phyloP scores from a whole-genome alignment of 2,888 invertebrate species.

The Pseudeuparius sepicola region DNA sequence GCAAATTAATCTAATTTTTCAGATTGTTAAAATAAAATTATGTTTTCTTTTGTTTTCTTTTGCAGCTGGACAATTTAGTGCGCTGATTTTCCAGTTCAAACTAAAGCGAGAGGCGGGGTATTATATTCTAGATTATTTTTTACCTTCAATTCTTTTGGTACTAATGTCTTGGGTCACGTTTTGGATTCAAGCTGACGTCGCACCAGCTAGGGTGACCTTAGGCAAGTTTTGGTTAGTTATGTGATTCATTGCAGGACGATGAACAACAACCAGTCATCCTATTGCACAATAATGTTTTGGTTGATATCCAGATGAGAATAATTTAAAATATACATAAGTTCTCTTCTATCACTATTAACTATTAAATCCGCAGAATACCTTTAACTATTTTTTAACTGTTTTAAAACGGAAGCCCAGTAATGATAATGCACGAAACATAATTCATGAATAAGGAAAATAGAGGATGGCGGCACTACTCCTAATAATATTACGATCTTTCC shows the following conservation, averaged over 20 bases:
- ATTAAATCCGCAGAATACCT: too few relatives aligned
- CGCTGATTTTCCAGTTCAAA: conserved; percentile 67
- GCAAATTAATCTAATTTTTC: not conserved
- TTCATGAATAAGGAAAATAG: too few relatives aligned
- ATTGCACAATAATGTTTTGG: not conserved
- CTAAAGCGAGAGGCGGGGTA: conserved; percentile 74
- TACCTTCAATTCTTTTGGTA: conserved; percentile 79
- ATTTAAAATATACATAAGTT: not conserved
- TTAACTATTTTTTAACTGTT: too few relatives aligned
- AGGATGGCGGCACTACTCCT: too few relatives aligned
- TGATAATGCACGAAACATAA: too few relatives aligned
- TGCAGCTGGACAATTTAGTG: conserved; percentile 73
- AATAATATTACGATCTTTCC: too few relatives aligned
- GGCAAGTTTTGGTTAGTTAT: conserved; percentile 50
- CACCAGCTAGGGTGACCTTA: conserved; percentile 70
- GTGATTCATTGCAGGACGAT: too few relatives aligned
- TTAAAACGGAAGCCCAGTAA: too few relatives aligned
- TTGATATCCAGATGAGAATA: conserved; percentile 1
- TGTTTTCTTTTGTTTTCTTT: conserved; percentile 27
- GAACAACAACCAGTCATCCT: too few relatives aligned
- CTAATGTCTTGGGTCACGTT: conserved; percentile 84
- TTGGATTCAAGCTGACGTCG: conserved; percentile 79
- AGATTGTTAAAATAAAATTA: too few relatives aligned
- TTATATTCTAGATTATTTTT: conserved; percentile 80
- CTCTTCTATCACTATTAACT: too few relatives aligned